A percentile compares a stretch with the other conserved stretches of the same genome.
phyloP scores from a whole-genome alignment of 2,888 invertebrate genomes.

The Arctia plantaginis region DNA sequence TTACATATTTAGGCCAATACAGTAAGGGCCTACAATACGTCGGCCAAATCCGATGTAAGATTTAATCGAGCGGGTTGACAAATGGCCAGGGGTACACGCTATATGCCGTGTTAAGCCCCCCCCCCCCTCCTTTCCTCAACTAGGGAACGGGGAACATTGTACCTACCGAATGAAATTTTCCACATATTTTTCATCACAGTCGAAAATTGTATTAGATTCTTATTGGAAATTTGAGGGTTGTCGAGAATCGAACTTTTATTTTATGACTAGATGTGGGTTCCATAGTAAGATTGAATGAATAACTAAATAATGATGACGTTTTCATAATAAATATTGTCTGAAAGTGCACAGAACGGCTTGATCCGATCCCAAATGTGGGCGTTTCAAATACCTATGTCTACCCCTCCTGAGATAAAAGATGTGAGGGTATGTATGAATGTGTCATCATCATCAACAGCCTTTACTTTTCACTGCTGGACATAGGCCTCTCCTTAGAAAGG shows the following conservation, averaged over 20 bases:
- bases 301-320: no score
- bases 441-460: no score
- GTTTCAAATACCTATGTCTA: no score
- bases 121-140: slow-evolving; percentile 23
- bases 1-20: slow-evolving; percentile 36
- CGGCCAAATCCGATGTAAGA: slow-evolving; percentile 49
- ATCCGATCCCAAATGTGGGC: no score
- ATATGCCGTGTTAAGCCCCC: slow-evolving; percentile 48
- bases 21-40: slow-evolving; percentile 36
- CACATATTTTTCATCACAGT: slow-evolving; percentile 33
- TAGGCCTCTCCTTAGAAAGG: no score
- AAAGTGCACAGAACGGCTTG: no score
- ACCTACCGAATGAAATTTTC: slow-evolving; percentile 21
- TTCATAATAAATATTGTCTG: no score
- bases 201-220: slow-evolving; percentile 23
- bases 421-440: no score
- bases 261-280: no score
- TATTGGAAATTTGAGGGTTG: slow-evolving; percentile 16
- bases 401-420: no score
- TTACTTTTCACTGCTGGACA: no score
- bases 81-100: slow-evolving; percentile 55
- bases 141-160: slow-evolving; percentile 19
- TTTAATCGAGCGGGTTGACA: slow-evolving; percentile 58
- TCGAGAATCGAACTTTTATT: neutral
- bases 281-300: no score